Evolutionary conservation across 1,140 invertebrate genomes (phyloP).

Genomic region (Rhopalosiphum maidis): DNA sequence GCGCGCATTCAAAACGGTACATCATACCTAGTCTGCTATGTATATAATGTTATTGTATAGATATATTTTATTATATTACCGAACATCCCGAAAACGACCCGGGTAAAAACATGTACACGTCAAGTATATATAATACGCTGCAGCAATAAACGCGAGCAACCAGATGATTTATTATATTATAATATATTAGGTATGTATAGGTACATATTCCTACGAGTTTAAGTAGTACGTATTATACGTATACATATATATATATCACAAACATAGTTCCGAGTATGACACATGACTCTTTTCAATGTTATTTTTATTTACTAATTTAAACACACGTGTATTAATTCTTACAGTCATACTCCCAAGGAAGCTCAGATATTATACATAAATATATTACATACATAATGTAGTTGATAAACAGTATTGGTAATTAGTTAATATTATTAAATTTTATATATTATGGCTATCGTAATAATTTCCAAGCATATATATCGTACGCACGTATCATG

Average conservation of each 20-base stretch:
- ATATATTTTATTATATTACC: background rate
- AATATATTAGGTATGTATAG: too few species aligned
- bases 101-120: background rate
- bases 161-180: slow-evolving; percentile 16
- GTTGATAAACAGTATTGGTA: too few species aligned
- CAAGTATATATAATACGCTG: background rate
- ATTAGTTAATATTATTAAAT: too few species aligned
- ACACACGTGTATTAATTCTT: background rate
- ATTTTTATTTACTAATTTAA: background rate
- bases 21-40: background rate
- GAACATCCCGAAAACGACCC: background rate
- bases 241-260: background rate
- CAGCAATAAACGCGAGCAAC: background rate
- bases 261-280: background rate
- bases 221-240: background rate
- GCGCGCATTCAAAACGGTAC: slow-evolving; percentile 12
- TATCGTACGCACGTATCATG: too few species aligned
- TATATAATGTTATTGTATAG: background rate
- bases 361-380: background rate
- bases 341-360: background rate
- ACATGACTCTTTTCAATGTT: background rate
- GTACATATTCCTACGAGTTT: background rate
- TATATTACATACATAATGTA: too few species aligned
- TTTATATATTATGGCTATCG: too few species aligned
- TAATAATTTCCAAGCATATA: too few species aligned